Evolutionary conservation across 2,888 invertebrate genomes (phyloP).

Genomic region (Argyra leucocephala): DNA sequence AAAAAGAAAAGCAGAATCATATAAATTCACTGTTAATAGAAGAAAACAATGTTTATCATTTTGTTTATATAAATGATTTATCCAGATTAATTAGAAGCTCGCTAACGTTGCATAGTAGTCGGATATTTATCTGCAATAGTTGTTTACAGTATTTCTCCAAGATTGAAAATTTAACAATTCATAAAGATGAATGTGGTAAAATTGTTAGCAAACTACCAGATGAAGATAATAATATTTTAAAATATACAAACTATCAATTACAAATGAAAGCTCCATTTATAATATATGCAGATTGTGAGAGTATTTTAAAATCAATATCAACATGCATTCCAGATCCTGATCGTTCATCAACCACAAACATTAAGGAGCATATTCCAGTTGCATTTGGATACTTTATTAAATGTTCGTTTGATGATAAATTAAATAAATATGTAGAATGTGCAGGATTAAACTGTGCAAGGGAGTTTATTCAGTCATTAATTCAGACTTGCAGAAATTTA

Average conservation of each 20-base stretch:
- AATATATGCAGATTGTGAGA: neutral
- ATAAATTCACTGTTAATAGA: no score
- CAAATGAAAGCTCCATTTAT: constrained; percentile 11
- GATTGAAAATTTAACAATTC: neutral
- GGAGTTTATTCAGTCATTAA: neutral
- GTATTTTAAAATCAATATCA: neutral
- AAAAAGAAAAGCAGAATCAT: no score
- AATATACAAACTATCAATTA: constrained; percentile 21
- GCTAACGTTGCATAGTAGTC: no score
- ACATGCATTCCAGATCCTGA: neutral
- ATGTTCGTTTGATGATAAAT: neutral
- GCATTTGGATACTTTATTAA: neutral
- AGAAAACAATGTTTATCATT: no score
- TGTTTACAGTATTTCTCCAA: neutral
- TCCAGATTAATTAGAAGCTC: no score
- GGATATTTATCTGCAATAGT: neutral
- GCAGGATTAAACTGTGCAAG: neutral
- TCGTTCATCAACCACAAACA: neutral
- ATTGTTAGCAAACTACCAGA: constrained; percentile 21
- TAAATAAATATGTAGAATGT: neutral
- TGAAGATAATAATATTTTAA: constrained; percentile 21
- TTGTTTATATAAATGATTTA: no score
- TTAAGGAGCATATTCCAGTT: neutral
- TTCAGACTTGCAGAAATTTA: neutral
- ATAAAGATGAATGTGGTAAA: constrained; percentile 5